Evolutionary conservation across 2,113 vertebrate species (phyloP), one percentile per base, ranked within the genome.

Genomic region (Dermatemys mawii): DNA sequence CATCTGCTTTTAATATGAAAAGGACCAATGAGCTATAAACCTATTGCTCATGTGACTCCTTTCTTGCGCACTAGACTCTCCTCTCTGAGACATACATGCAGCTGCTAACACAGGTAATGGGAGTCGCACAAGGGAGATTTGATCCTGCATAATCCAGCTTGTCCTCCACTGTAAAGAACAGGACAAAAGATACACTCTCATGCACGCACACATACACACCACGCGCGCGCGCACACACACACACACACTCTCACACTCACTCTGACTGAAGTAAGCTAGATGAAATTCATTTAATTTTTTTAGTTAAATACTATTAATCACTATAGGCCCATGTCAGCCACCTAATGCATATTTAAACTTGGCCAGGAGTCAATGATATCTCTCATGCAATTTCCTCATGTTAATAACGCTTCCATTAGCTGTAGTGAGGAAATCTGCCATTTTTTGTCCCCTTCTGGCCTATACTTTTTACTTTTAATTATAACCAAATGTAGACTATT

Each of bases 381-480:
- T 94, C 83, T 81, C 81, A 27, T 26, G 94, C 91, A 89, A 95
- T 96, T 97, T 97, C 90, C 93, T 91, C 89, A 83, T 17, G 88
- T 95, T 97, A 96, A 96, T 95, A 89, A 96, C 63, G 53, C 95
- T 91, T 92, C 96, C 96, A 90, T 96, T 91, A 95, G 94, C 92
- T 95, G 90, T 49, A 75, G 38, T 94, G 96, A 88, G 82, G 89
- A 95, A 94, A 95, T 92, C 94, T 91, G 94, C 94, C 95, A 6
- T 78, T 83, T 70, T 57, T 87, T 55, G 95, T 95, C 97, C 96
- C 92, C 96, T 95, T 90, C 93, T 88, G 92, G 94, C 94, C 97
- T 81, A 7, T 92, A 89, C 89, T 95, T 97, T 93, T 96, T 91
- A 63, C 88, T 93, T 95, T 96, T 97, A 96, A 97, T 98, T 97